Percentiles rank a stretch among this genome's conserved stretches.
Conservation (phyloP, 2,797 vertebrate species). For the Acanthornis magna region DNA sequence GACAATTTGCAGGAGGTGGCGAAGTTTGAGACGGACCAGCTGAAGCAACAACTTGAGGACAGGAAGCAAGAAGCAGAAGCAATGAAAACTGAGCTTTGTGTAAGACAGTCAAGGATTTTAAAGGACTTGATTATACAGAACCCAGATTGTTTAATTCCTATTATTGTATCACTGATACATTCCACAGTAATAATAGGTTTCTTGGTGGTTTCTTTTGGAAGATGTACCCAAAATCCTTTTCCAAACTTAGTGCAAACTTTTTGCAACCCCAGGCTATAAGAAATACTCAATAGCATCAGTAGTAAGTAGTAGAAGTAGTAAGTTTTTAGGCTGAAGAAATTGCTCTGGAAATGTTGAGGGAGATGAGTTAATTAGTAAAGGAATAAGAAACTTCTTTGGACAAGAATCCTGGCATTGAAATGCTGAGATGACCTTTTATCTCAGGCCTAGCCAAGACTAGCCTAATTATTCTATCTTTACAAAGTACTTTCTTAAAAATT, state of each 20-base stretch:
- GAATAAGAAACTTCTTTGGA: not conserved
- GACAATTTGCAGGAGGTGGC: conserved; percentile 91
- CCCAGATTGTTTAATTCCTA: not conserved
- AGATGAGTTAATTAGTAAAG: not conserved
- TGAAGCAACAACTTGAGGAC: conserved; percentile 81
- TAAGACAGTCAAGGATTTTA: conserved; percentile 52
- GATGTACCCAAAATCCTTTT: not conserved
- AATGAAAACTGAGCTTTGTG: conserved; percentile 80
- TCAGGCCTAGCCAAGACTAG: not conserved
- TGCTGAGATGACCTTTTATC: not conserved
- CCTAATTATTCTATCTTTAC: not conserved
- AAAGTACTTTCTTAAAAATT: not conserved
- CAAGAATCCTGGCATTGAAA: not conserved
- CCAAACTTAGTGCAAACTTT: not conserved
- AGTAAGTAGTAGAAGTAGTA: too few relatives aligned
- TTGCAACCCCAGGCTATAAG: not conserved
- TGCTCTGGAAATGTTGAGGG: not conserved
- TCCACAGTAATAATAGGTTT: not conserved
- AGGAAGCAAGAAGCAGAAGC: conserved; percentile 78
- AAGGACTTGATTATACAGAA: not conserved
- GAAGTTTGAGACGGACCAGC: conserved; percentile 89
- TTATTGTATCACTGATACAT: not conserved
- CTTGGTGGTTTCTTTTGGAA: not conserved
- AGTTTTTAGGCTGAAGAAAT: not conserved
- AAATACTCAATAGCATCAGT: not conserved